These are phyloP conservation scores for Acrossocheilus fasciatus DNA, from an alignment of 2,797 vertebrate genomes.

Conservation along the genomic window DNA sequence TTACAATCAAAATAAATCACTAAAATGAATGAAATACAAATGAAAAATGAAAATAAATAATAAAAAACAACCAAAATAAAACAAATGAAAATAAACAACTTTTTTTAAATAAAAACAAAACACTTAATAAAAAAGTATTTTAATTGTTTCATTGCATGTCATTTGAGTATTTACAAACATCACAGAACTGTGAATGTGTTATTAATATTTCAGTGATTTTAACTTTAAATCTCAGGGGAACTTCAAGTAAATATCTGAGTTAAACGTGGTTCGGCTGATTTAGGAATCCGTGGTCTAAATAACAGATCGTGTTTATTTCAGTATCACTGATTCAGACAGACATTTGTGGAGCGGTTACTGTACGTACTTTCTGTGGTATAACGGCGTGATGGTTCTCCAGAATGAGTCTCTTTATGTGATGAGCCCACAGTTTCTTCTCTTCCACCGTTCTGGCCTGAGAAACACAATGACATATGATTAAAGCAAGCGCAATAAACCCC, in stretches of 20 bases:
- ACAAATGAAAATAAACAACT: neutral
- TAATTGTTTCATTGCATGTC: neutral
- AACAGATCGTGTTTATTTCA: neutral
- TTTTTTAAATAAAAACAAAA: neutral
- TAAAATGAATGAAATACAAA: too few species aligned
- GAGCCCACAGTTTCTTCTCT: conserved; percentile 93
- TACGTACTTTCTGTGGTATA: conserved; percentile 89
- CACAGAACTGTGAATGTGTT: neutral
- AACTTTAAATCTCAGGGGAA: neutral
- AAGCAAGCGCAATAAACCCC: neutral
- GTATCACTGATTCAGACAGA: neutral
- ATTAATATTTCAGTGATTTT: neutral
- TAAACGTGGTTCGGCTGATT: neutral
- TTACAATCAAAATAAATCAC: too few species aligned
- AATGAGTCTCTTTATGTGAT: conserved; percentile 96
- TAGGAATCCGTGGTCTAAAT: neutral
- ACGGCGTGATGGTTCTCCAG: conserved; percentile 95
- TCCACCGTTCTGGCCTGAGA: conserved; percentile 88
- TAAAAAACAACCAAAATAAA: neutral
- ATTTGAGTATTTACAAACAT: neutral
- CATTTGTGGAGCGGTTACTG: neutral
- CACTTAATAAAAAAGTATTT: neutral
- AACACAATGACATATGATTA: conserved; percentile 10
- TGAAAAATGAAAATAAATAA: too few species aligned
- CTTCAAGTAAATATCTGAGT: neutral